phyloP scores from a whole-genome alignment of 1,140 invertebrate genomes.

The Aculops lycopersici region DNA sequence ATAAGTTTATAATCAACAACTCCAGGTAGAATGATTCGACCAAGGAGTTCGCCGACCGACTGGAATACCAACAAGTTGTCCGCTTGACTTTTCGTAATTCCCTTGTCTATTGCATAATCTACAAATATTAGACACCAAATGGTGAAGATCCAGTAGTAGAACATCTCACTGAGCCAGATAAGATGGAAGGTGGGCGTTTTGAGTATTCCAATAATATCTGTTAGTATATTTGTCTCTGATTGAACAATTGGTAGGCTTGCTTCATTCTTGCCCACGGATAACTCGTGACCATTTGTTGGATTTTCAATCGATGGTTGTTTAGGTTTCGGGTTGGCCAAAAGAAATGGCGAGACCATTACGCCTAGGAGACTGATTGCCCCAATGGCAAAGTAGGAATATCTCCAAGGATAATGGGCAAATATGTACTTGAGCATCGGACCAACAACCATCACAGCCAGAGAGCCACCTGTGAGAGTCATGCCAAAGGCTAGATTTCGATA shows the following conservation, averaged over 20 bases:
- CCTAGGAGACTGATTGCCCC: no score
- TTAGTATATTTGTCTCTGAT: not conserved
- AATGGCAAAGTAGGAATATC: not conserved
- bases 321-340: not conserved
- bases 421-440: not conserved
- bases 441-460: not conserved
- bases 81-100: slow-evolving; percentile 4
- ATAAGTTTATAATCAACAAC: slow-evolving; percentile 9
- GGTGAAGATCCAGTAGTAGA: slow-evolving; percentile 8
- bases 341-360: not conserved
- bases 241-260: not conserved
- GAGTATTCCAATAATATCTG: not conserved
- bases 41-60: slow-evolving; percentile 9
- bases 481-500: not conserved
- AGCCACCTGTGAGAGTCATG: not conserved
- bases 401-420: not conserved
- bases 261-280: no score
- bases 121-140: slow-evolving; percentile 10
- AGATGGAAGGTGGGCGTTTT: slow-evolving; percentile 6
- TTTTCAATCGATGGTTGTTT: not conserved
- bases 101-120: slow-evolving; percentile 10
- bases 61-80: slow-evolving; percentile 8
- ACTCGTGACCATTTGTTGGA: not conserved
- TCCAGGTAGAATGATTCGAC: slow-evolving; percentile 9
- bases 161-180: slow-evolving; percentile 7